Evolutionary conservation across 2,797 vertebrate species (phyloP), one percentile per base, ranked within the genome.

Genomic region (Novumbra hubbsi): DNA sequence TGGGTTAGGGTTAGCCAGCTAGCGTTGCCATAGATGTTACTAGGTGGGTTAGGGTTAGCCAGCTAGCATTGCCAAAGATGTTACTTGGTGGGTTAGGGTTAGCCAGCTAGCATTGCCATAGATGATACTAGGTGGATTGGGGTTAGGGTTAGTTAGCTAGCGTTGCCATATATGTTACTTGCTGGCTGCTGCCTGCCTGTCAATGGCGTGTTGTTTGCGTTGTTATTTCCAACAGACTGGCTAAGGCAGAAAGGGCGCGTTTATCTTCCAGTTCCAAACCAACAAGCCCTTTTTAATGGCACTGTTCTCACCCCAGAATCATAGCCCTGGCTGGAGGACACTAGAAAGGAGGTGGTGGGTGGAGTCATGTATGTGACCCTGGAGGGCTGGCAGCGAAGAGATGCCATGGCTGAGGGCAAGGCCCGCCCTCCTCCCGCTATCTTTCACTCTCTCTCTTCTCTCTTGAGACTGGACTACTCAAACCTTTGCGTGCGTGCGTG

Each of bases 381-480:
- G 80, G 84, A 73, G 85, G 85, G 84, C 87, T 91, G 91, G 88
- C 91, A 91, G 84, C 75, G 75, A 87, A 88, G 89, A 75, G 81
- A 87, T 91, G 90, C 90, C 90, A 92, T 91, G 91, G 91, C 87
- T 91, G 80, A 90, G 86, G 88, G 90, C 90, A 92, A 91, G 89
- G 90, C 90, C 88, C 87, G 90, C 84, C 87, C 84, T 75, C 81
- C 86, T 86, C 83, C 69, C 80, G 73, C 77, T 81, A 68, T 73
- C 69, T 75, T 80, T 81, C 75, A 81, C 83, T 81, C 80, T 57
- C 32, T 32, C 32, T 70, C 87, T 79, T 85, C 89, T 88, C 85
- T 32, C 32, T 32, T 32, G 90, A 89, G 86, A 90, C 89, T 41
- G 74, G 74, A 82, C 80, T 79, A 79, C 83, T 88, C 87, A 88